These are phyloP conservation scores for Hydrotaea diabolus DNA, from an alignment of 2,888 invertebrate species.

Conservation along the genomic window DNA sequence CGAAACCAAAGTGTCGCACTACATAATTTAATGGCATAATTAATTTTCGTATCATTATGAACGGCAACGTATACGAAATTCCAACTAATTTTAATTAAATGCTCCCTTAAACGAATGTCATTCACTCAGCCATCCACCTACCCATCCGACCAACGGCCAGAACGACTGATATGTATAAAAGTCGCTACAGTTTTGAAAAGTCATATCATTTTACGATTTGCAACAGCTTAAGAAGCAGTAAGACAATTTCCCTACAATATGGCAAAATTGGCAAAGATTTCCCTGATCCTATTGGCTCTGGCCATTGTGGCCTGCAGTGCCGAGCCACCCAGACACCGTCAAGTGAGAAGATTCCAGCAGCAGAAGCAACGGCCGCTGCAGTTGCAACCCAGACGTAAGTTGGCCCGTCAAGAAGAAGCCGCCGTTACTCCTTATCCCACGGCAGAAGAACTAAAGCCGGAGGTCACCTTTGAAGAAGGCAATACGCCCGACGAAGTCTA, in stretches of 20 bases:
- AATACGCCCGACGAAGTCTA: constrained; percentile 72
- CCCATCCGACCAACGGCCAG: too few relatives aligned
- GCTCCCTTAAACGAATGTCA: constrained; percentile 47
- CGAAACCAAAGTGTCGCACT: constrained; percentile 55
- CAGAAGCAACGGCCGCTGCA: constrained; percentile 68
- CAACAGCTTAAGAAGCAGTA: constrained; percentile 50
- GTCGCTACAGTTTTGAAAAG: constrained; percentile 66
- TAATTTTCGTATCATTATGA: constrained; percentile 48
- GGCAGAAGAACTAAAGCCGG: constrained; percentile 74
- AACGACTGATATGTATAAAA: constrained; percentile 66
- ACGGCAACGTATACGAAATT: constrained; percentile 10
- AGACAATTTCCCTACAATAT: constrained; percentile 5
- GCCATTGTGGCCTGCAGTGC: constrained; percentile 58
- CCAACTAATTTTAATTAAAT: constrained; percentile 44
- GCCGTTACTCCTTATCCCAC: constrained; percentile 74
- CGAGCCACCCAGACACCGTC: constrained; percentile 60
- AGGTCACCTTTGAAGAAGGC: constrained; percentile 69
- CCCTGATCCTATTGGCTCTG: constrained; percentile 60
- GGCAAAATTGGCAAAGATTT: constrained; percentile 47
- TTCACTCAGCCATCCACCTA: not conserved
- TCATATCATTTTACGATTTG: constrained; percentile 57
- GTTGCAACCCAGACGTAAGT: constrained; percentile 63
- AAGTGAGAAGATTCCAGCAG: constrained; percentile 70
- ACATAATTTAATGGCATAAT: constrained; percentile 59
- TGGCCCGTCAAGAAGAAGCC: constrained; percentile 71